Base-by-base conservation (phyloP, 2,797 vertebrate genomes). In the Lutra lutra region DNA sequence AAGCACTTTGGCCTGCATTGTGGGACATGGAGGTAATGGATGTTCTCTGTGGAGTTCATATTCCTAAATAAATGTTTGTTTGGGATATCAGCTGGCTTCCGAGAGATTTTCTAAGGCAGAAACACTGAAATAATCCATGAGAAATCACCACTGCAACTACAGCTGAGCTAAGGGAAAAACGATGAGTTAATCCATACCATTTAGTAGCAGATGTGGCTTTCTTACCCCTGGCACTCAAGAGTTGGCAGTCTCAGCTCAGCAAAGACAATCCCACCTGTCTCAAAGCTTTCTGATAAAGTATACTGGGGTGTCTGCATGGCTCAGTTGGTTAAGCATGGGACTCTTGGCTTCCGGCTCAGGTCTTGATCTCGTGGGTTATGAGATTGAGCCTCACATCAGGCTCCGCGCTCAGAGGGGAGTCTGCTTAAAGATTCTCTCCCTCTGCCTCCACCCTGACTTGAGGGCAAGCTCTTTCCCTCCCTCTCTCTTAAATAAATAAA, bases 91-190 rank as follows among this genome's bases (percentile, higher is more conserved):
- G 60, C 20, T 93, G 40, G 70, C 87, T 96, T 97, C 58, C 13
- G 89, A 94, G 78, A 96, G 73, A 83, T 97, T 95, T 97, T 90
- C 64, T 79, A 93, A 70, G 77, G 54, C 51, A 97, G 66, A 93
- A 97, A 93, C 58, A 93, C 62, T 60, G 35, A 91, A 91, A 92
- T 58, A 92, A 86, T 68, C 29, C 70, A 91, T 62, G 83, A 96
- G 70, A 90, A 93, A 82, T 92, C 68, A 95, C 51, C 88, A 89
- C 7, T 89, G 23, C 54, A 95, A 91, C 46, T 86, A 56, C 0
- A 56, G 80, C 75, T 88, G 84, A 86, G 35, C 40, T 73, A 89
- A 93, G 56, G 60, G 60, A 25, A 80, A 75, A 93, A 95, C 94
- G 87, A 89, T 92, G 79, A 96, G 48, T 90, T 85, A 80, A 80